Conservation (phyloP, 2,888 invertebrate genomes). For the Drosophila meridionalis region DNA sequence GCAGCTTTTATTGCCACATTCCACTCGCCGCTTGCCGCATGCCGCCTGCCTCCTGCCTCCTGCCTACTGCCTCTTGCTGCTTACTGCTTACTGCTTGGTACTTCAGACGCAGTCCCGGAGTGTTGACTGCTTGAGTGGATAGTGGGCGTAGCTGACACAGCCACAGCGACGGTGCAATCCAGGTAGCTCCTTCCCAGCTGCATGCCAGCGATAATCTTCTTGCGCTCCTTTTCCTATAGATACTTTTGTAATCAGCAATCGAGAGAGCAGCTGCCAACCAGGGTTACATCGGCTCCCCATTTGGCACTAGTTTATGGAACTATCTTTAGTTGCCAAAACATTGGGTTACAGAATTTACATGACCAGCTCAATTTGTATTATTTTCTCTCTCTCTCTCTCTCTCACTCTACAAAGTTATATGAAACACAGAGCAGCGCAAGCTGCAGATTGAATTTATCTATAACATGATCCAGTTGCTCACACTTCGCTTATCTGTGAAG, state of each 20-base stretch:
- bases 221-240: slow-evolving; percentile 49
- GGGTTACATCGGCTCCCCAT: slow-evolving; percentile 34
- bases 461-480: background rate
- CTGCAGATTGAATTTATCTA: background rate
- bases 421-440: background rate
- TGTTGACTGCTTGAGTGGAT: slow-evolving; percentile 63
- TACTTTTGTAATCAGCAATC: slow-evolving; percentile 67
- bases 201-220: slow-evolving; percentile 59
- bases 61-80: background rate
- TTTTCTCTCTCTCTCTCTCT: background rate
- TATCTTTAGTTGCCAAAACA: background rate
- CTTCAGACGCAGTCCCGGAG: slow-evolving; percentile 47
- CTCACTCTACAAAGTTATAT: background rate
- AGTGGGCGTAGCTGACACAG: slow-evolving; percentile 24
- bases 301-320: background rate
- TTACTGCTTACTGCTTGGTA: slow-evolving; percentile 17
- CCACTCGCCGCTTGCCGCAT: slow-evolving; percentile 34
- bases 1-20: slow-evolving; percentile 56
- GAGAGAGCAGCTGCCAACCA: slow-evolving; percentile 56
- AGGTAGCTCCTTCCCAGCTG: slow-evolving; percentile 50
- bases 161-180: too few species aligned
- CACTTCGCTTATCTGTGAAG: too few species aligned
- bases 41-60: slow-evolving; percentile 15
- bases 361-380: background rate
- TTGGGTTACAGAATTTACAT: background rate